Evolutionary conservation across 2,797 vertebrate species (phyloP), one percentile per base, ranked within the genome.

Genomic region (Enteromius anoplus): DNA sequence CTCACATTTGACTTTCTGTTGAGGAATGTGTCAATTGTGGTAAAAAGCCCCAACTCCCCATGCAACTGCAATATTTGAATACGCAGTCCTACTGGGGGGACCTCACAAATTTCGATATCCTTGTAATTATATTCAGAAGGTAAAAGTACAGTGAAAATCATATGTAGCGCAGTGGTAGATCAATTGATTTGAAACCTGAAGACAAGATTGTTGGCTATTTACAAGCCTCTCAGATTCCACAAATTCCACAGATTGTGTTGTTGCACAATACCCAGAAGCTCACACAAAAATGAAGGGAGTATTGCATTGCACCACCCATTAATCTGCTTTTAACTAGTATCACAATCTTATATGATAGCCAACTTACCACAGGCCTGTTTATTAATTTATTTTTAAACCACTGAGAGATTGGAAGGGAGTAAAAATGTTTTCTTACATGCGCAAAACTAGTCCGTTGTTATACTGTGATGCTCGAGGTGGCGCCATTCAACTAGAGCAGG

Each of bases 241-340:
- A 69, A 51, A 81, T 73, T 73, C 58, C 58, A 81, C 15, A 72
- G 49, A 79, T 55, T 23, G 47, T 4, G 19, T 29, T 65, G 40
- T 75, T 75, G 53, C 68, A 47, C 26, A 81, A 81, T 21, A 58
- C 40, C 15, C 40, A 34, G 49, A 1, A 34, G 53, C 4, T 71
- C 58, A 51, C 8, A 4, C 26, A 49, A 62, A 62, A 62, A 37
- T 34, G 32, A 40, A 81, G 5, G 4, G 53, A 78, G 60, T n/a
- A 19, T 15, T 55, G 19, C n/a, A 73, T 5, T 37, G 49, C 3
- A 12, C 3, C 12, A 58, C 12, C 6, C 47, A 12, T 11, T 17
- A 8, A 12, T 17, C 72, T 23, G 19, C 6, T 40, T 75, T 14
- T 40, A 21, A 23, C 12, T 47, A 70, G 17, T 6, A 19, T 72